Conservation (phyloP, 2,113 vertebrate species). For the Epinephelus lanceolatus region DNA sequence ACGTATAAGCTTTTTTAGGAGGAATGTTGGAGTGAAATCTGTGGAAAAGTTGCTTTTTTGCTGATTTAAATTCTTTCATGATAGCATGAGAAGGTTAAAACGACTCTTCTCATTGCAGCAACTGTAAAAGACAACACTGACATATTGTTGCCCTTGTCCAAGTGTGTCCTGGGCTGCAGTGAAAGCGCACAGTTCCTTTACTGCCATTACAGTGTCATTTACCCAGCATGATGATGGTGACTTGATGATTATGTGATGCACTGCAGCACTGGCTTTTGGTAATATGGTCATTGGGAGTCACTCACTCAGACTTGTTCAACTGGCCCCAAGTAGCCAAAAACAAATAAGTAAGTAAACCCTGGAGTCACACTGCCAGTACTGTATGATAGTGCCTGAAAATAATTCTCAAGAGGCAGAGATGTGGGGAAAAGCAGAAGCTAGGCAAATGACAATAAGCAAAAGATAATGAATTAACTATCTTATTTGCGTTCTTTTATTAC, state of each 20-base stretch:
- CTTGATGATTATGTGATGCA: constrained; percentile 26
- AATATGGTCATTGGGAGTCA: constrained; percentile 32
- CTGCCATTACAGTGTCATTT: constrained; percentile 34
- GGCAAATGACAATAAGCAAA: neutral
- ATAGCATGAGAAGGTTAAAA: neutral
- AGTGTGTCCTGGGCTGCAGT: constrained; percentile 2
- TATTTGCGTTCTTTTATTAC: neutral
- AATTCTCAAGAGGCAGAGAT: neutral
- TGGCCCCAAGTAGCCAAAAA: neutral
- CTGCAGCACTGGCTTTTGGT: neutral
- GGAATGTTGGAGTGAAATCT: too few species aligned
- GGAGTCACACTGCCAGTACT: neutral
- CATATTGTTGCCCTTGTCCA: constrained; percentile 18
- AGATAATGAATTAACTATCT: neutral
- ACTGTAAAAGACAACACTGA: neutral
- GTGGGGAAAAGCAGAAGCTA: neutral
- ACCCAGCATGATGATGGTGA: constrained; percentile 15
- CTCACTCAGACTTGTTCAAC: neutral
- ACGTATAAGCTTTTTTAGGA: too few species aligned
- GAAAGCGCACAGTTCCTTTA: neutral
- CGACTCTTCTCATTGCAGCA: constrained; percentile 7
- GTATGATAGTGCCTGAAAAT: neutral
- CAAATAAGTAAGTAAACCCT: neutral
- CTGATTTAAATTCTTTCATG: neutral
- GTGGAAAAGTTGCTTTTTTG: too few species aligned